A percentile compares a stretch with the other conserved stretches of the same genome.
phyloP scores from a whole-genome alignment of 2,797 vertebrate genomes.

The Galago senegalensis region DNA sequence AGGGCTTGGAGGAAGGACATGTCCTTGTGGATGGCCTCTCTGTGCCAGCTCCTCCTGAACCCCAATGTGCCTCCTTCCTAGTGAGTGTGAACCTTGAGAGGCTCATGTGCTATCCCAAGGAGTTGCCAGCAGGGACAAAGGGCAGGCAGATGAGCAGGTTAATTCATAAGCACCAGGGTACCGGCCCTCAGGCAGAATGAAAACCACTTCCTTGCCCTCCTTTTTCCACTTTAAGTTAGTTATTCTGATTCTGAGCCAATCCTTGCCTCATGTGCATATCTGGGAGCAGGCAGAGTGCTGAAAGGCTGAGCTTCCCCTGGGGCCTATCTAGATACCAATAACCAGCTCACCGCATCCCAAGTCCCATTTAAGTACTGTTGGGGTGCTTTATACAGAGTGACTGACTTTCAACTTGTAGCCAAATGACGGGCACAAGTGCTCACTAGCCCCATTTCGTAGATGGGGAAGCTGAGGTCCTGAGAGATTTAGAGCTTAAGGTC shows the following conservation, averaged over 20 bases:
- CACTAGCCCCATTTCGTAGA: background rate
- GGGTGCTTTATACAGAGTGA: background rate
- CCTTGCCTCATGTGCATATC: background rate
- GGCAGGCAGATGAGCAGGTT: background rate
- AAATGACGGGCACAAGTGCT: background rate
- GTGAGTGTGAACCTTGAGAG: no score
- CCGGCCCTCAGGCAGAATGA: background rate
- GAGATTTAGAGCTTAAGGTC: background rate
- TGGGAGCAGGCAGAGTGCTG: background rate
- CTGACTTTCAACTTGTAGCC: background rate
- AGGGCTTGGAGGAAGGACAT: background rate
- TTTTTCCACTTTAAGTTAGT: background rate
- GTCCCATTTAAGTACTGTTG: accelerated
- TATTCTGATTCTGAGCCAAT: background rate
- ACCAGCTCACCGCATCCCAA: background rate
- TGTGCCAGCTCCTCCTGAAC: background rate
- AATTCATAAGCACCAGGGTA: background rate
- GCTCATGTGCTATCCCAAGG: background rate
- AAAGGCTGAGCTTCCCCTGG: background rate
- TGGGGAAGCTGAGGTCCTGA: background rate
- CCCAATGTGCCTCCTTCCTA: accelerated
- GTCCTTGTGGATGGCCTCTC: background rate
- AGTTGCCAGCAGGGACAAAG: accelerated
- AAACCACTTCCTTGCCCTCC: background rate
- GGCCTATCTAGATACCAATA: background rate